Evolutionary conservation across 2,113 vertebrate genomes (phyloP).

Genomic region (Myxocyprinus asiaticus): DNA sequence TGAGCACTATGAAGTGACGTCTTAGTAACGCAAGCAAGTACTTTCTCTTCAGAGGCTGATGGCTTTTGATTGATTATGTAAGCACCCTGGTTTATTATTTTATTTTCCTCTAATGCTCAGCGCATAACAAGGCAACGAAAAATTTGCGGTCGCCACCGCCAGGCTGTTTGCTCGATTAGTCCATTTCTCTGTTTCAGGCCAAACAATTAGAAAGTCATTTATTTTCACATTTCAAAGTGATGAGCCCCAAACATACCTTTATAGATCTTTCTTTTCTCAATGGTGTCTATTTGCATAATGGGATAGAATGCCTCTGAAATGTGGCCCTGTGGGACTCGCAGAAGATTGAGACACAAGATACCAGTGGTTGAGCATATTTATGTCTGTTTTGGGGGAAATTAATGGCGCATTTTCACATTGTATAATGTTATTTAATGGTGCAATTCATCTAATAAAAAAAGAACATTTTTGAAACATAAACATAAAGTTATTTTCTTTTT

Average conservation of each 20-base stretch:
- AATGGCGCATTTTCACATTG: constrained; percentile 99
- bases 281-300: constrained; percentile 90
- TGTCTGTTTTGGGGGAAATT: constrained; percentile 97
- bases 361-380: constrained; percentile 84
- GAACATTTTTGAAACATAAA: constrained; percentile 85
- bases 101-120: constrained; percentile 63
- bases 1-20: too few species aligned
- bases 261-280: constrained; percentile 82
- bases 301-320: constrained; percentile 86
- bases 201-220: constrained; percentile 89
- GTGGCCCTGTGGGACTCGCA: constrained; percentile 84
- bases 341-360: constrained; percentile 84
- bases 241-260: constrained; percentile 76
- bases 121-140: constrained; percentile 55
- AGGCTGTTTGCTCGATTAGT: constrained; percentile 60
- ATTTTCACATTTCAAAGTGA: constrained; percentile 82
- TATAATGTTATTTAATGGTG: constrained; percentile 99
- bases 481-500: too few species aligned
- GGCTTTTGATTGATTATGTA: constrained; percentile 62
- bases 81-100: constrained; percentile 66
- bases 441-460: constrained; percentile 95
- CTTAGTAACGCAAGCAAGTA: too few species aligned
- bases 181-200: constrained; percentile 76
- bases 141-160: constrained; percentile 53
- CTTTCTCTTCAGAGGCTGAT: constrained; percentile 44